Conservation (phyloP, 2,888 invertebrate genomes). For the Linhomoeus sp. region DNA sequence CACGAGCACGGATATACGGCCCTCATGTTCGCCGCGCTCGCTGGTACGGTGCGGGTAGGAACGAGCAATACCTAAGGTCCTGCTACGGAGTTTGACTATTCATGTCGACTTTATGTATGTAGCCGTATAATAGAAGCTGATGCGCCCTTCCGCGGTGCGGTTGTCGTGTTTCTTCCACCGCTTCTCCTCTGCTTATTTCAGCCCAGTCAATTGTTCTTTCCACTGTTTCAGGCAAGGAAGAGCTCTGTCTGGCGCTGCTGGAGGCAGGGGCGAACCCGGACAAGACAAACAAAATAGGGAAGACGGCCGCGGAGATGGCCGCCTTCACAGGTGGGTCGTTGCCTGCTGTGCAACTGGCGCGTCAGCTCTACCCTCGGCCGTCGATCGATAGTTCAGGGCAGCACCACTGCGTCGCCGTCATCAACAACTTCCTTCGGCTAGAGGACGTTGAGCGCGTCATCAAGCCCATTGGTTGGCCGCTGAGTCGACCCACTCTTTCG, state of each 20-base stretch:
- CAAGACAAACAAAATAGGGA: slow-evolving; percentile 63
- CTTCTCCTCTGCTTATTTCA: no score
- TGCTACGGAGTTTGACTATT: no score
- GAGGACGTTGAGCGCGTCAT: slow-evolving; percentile 64
- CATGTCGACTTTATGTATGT: no score
- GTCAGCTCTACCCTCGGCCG: no score
- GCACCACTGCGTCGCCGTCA: slow-evolving; percentile 73
- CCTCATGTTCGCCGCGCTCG: slow-evolving; percentile 83
- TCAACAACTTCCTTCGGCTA: slow-evolving; percentile 75
- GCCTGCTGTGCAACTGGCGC: no score
- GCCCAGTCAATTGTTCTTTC: no score
- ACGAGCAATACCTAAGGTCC: no score
- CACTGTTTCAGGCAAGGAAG: slow-evolving; percentile 51
- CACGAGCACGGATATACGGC: slow-evolving; percentile 84
- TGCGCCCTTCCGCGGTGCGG: no score
- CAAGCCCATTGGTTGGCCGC: slow-evolving; percentile 40
- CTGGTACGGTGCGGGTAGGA: no score
- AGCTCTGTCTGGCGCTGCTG: slow-evolving; percentile 56
- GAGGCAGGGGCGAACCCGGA: slow-evolving; percentile 65
- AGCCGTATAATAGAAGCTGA: no score
- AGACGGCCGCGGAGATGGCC: slow-evolving; percentile 90
- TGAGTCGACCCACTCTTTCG: not conserved
- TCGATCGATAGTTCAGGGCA: no score
- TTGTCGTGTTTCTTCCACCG: no score
- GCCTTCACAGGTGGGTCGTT: slow-evolving; percentile 59